Evolutionary conservation across 1,140 invertebrate genomes (phyloP).

Genomic region (Sinella curviseta): DNA sequence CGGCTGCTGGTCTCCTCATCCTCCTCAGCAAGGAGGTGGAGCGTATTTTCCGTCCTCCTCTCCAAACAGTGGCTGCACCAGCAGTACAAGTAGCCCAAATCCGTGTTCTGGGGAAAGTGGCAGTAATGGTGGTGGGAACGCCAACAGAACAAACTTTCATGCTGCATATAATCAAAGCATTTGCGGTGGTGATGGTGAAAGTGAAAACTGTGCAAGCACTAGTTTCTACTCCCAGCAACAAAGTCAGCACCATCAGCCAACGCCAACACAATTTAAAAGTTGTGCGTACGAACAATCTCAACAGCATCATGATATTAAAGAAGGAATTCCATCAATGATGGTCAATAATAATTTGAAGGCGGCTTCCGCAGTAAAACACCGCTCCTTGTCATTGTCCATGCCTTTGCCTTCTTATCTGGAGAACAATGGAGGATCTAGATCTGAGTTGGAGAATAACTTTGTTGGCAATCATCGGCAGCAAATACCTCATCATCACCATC

Average conservation of each 20-base stretch:
- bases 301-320: conserved; percentile 27
- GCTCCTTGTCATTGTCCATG: conserved; percentile 40
- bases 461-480: neutral
- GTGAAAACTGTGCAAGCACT: neutral
- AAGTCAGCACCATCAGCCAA: conserved; percentile 30
- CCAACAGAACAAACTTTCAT: conserved; percentile 2
- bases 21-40: neutral
- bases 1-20: conserved; percentile 5
- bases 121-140: neutral
- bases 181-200: neutral
- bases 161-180: neutral
- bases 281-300: conserved; percentile 40
- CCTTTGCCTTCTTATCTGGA: conserved; percentile 33
- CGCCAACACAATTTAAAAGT: conserved; percentile 40
- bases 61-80: neutral
- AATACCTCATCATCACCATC: neutral
- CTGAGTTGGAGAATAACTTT: conserved; percentile 23
- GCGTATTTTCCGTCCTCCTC: conserved; percentile 8
- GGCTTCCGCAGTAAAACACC: conserved; percentile 37
- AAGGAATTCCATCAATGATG: conserved; percentile 15
- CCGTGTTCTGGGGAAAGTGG: neutral
- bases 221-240: conserved; percentile 12
- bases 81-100: conserved; percentile 20
- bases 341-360: conserved; percentile 19
- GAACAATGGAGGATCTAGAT: conserved; percentile 2